Conservation (phyloP, 2,797 vertebrate species). For the Notoglanidium macrostoma region DNA sequence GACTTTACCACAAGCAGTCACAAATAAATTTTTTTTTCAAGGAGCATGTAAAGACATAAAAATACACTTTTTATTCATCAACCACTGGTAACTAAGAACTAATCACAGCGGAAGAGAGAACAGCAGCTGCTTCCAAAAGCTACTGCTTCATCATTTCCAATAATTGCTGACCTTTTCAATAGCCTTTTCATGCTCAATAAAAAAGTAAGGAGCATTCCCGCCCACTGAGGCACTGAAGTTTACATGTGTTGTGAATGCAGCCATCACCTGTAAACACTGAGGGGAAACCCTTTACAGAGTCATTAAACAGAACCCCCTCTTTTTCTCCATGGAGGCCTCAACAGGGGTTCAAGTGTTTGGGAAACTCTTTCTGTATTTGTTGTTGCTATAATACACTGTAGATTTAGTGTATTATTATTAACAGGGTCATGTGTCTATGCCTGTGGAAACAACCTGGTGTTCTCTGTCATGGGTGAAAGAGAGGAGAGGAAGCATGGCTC, state of each 20-base stretch:
- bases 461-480: slow-evolving; percentile 51
- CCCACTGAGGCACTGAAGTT: slow-evolving; percentile 52
- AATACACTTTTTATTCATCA: neutral
- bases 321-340: slow-evolving; percentile 55
- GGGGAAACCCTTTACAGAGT: slow-evolving; percentile 59
- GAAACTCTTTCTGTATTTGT: slow-evolving; percentile 56
- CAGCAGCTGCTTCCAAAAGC: slow-evolving; percentile 35
- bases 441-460: slow-evolving; percentile 55
- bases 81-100: slow-evolving; percentile 19
- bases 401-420: slow-evolving; percentile 49
- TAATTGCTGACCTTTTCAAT: slow-evolving; percentile 56
- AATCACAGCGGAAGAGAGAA: slow-evolving; percentile 23
- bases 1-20: neutral
- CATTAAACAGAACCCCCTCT: slow-evolving; percentile 58
- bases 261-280: slow-evolving; percentile 58
- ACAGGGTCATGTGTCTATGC: slow-evolving; percentile 42
- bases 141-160: slow-evolving; percentile 50
- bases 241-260: slow-evolving; percentile 52
- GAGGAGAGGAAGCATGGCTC: slow-evolving; percentile 51
- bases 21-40: neutral
- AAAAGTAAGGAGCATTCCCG: slow-evolving; percentile 51
- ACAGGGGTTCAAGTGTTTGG: slow-evolving; percentile 57
- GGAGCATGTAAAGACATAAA: neutral
- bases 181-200: slow-evolving; percentile 56
- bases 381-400: slow-evolving; percentile 52